A percentile compares a stretch with the other conserved stretches of the same genome.
These are phyloP conservation scores for Poeciliopsis turneri DNA, from an alignment of 2,797 vertebrate genomes.

Conservation along the genomic window DNA sequence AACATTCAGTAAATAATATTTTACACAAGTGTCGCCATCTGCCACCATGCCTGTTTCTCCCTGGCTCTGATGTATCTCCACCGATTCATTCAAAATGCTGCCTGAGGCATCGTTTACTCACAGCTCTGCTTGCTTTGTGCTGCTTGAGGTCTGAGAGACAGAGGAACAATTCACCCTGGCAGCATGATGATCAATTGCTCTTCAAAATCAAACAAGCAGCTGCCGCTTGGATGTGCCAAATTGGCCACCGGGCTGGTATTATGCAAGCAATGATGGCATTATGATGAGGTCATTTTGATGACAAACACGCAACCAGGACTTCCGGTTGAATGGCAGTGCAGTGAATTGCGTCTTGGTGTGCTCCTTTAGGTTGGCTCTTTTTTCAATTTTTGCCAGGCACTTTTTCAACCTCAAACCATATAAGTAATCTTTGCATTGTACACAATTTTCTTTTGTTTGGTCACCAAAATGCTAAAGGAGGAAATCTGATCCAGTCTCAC, in stretches of 20 bases:
- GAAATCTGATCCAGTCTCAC: neutral
- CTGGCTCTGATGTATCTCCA: neutral
- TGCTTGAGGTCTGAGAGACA: neutral
- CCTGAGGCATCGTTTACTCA: neutral
- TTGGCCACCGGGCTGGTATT: neutral
- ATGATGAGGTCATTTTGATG: neutral
- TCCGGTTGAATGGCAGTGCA: too few species aligned
- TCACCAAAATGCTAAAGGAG: neutral
- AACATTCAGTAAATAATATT: neutral
- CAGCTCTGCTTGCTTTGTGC: neutral
- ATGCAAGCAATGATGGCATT: neutral
- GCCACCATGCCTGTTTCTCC: neutral
- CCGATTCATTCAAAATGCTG: neutral
- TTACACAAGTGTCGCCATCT: neutral
- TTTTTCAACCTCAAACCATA: neutral
- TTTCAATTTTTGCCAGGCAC: neutral
- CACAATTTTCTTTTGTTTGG: neutral
- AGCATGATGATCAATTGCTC: neutral
- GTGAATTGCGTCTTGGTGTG: neutral
- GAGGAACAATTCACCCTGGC: neutral
- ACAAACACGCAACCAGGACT: neutral
- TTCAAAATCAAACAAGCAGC: neutral
- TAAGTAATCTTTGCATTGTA: too few species aligned
- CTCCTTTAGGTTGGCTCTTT: neutral
- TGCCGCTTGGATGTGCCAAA: neutral